A percentile compares a stretch with the other conserved stretches of the same genome.
Evolutionary conservation across 2,888 invertebrate genomes (phyloP).

Genomic region (Pteria penguin): DNA sequence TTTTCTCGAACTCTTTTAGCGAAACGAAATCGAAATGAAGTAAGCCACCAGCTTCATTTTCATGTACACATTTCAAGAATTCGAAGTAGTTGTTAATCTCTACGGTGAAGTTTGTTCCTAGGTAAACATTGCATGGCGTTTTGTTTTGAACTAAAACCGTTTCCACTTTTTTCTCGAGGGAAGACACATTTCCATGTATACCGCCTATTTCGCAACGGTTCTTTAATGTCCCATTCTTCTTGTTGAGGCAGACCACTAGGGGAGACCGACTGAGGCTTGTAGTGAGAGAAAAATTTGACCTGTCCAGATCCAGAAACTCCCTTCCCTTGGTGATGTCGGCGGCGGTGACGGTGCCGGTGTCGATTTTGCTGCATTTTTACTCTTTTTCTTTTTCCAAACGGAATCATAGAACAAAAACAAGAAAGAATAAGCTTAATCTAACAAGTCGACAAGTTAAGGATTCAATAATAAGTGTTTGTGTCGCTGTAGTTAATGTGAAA

Average conservation of each 20-base stretch:
- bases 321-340: too few relatives aligned
- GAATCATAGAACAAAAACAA: too few relatives aligned
- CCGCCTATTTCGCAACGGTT: too few relatives aligned
- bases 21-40: slow-evolving; percentile 66
- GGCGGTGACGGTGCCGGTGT: background rate
- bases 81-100: slow-evolving; percentile 62
- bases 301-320: too few relatives aligned
- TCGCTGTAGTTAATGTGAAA: too few relatives aligned
- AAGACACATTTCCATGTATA: too few relatives aligned
- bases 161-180: background rate
- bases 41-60: slow-evolving; percentile 60
- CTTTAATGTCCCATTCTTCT: background rate
- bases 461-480: too few relatives aligned
- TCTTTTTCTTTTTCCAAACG: background rate
- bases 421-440: too few relatives aligned
- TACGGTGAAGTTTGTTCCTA: slow-evolving; percentile 70
- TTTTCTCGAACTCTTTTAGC: slow-evolving; percentile 51
- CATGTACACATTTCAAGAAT: slow-evolving; percentile 59
- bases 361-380: background rate
- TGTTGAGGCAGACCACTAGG: background rate
- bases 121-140: slow-evolving; percentile 65
- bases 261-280: background rate
- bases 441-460: too few relatives aligned
- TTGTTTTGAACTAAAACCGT: too few relatives aligned
- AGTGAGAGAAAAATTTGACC: background rate